These are phyloP conservation scores for Aplochiton taeniatus DNA, from an alignment of 2,797 vertebrate species.

Conservation along the genomic window DNA sequence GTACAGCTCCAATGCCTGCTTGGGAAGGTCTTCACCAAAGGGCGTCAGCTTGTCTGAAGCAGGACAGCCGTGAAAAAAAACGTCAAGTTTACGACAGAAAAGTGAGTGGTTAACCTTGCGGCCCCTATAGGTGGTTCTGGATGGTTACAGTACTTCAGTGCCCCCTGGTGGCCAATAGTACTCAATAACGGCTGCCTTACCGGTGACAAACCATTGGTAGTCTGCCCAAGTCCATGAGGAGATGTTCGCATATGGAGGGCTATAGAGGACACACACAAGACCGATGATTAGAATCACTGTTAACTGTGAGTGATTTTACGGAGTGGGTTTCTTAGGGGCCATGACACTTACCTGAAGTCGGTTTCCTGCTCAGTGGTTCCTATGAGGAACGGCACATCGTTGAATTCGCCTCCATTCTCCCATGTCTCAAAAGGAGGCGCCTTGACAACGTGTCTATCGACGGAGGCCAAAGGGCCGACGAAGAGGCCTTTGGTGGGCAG, in stretches of 20 bases:
- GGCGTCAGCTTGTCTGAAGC: slow-evolving; percentile 69
- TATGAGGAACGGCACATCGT: slow-evolving; percentile 73
- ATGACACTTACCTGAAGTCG: slow-evolving; percentile 64
- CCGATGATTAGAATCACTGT: neutral
- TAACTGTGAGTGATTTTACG: too few species aligned
- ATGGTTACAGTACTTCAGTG: neutral
- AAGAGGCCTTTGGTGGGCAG: slow-evolving; percentile 66
- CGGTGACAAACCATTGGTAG: slow-evolving; percentile 74
- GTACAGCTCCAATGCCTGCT: slow-evolving; percentile 63
- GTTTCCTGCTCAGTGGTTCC: slow-evolving; percentile 77
- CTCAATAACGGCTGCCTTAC: slow-evolving; percentile 46
- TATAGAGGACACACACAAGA: slow-evolving; percentile 31
- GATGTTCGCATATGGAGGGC: slow-evolving; percentile 69
- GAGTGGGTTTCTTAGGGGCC: too few species aligned
- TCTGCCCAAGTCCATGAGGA: slow-evolving; percentile 74
- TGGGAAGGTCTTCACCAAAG: slow-evolving; percentile 60
- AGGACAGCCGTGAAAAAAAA: neutral
- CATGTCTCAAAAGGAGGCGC: slow-evolving; percentile 68
- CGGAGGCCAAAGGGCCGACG: slow-evolving; percentile 63
- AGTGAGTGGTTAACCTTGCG: neutral
- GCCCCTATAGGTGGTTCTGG: neutral
- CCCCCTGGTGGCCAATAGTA: neutral
- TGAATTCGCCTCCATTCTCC: slow-evolving; percentile 60
- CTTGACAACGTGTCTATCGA: slow-evolving; percentile 75
- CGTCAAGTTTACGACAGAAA: neutral